Percentiles rank a stretch among this genome's conserved stretches.
These are phyloP conservation scores for Ptychochromis oligacanthus DNA, from an alignment of 2,113 vertebrate genomes.

Conservation along the genomic window DNA sequence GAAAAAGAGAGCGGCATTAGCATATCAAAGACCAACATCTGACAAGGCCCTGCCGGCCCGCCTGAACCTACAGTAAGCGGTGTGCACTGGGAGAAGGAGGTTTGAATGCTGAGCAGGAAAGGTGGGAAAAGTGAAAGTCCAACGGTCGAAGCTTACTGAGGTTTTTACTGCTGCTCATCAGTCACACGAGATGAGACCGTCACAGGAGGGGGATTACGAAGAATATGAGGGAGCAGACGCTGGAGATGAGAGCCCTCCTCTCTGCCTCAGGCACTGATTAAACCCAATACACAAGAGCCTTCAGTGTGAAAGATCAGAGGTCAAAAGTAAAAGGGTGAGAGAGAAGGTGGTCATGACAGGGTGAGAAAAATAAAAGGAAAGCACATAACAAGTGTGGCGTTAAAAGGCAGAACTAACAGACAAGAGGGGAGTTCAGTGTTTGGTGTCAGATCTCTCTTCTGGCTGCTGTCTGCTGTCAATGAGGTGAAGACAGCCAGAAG, in stretches of 20 bases:
- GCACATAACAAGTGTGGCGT: constrained; percentile 31
- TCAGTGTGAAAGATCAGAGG: constrained; percentile 25
- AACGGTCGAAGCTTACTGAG: not conserved
- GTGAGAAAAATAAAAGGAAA: not conserved
- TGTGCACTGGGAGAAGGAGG: not conserved
- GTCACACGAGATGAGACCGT: constrained; percentile 5
- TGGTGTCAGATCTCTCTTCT: constrained; percentile 48
- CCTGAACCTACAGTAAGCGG: constrained; percentile 9
- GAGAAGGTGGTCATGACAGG: not conserved
- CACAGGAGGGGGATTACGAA: constrained; percentile 28
- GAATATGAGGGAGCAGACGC: not conserved
- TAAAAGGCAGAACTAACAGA: constrained; percentile 32
- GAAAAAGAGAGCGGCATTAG: constrained; percentile 28
- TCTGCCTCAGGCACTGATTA: constrained; percentile 38
- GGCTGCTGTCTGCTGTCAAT: constrained; percentile 52
- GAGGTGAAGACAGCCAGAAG: constrained; percentile 57
- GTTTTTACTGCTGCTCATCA: constrained; percentile 4
- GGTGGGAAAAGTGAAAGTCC: constrained; percentile 13
- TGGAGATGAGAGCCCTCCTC: constrained; percentile 16
- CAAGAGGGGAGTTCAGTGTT: constrained; percentile 36
- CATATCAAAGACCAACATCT: constrained; percentile 53
- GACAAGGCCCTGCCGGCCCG: constrained; percentile 13
- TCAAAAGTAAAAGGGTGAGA: constrained; percentile 1
- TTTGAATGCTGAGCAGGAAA: not conserved
- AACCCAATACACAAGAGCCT: not conserved